phyloP scores from a whole-genome alignment of 2,113 vertebrate species.

The Orycteropus afer region DNA sequence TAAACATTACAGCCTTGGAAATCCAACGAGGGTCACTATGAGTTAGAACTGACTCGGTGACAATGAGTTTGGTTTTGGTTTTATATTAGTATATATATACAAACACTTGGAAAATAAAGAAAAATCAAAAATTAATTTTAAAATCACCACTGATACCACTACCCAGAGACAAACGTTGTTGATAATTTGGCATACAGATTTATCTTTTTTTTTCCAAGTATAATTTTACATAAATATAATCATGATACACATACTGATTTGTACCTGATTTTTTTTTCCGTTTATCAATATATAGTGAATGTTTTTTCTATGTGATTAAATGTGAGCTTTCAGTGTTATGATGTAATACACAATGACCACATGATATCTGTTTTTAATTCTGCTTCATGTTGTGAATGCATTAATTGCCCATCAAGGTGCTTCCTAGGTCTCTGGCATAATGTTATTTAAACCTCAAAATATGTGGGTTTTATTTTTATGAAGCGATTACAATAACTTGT shows the following conservation, averaged over 20 bases:
- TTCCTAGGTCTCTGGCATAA: not conserved
- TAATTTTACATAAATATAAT: constrained; percentile 5
- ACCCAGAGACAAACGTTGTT: not conserved
- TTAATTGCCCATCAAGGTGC: not conserved
- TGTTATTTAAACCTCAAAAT: not conserved
- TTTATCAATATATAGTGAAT: constrained; percentile 4
- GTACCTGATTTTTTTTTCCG: not conserved
- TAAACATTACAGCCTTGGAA: too few species aligned
- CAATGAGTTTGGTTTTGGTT: too few species aligned
- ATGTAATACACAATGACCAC: not conserved
- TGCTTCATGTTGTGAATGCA: not conserved
- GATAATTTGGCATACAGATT: constrained; percentile 5
- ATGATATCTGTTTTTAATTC: not conserved
- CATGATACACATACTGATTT: not conserved
- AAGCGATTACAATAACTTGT: not conserved
- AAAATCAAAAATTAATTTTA: not conserved
- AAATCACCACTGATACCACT: not conserved
- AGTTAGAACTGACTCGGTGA: too few species aligned
- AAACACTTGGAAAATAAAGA: not conserved
- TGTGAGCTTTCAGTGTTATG: not conserved
- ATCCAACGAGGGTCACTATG: too few species aligned
- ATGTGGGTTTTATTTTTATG: not conserved
- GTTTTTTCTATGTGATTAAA: constrained; percentile 3
- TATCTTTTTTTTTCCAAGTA: not conserved
- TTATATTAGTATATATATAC: not conserved